phyloP scores from a whole-genome alignment of 2,888 invertebrate genomes.

The Helleia helle region DNA sequence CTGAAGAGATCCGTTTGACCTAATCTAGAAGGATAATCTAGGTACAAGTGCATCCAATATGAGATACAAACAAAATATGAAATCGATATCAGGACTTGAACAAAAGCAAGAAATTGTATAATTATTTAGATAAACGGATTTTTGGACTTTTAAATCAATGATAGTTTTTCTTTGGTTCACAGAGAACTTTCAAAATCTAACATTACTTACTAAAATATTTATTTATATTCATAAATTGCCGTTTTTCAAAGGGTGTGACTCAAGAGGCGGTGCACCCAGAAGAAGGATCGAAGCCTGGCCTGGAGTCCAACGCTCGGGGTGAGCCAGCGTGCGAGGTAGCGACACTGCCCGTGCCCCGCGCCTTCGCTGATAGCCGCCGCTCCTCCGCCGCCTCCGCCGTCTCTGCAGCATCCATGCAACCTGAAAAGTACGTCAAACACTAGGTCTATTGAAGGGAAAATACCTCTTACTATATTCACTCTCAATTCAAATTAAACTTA shows the following conservation, averaged over 20 bases:
- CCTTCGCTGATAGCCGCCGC: slow-evolving; percentile 87
- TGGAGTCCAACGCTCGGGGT: slow-evolving; percentile 25
- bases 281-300: slow-evolving; percentile 60
- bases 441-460: neutral
- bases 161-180: too few species aligned
- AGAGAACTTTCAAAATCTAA: too few species aligned
- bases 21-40: too few species aligned
- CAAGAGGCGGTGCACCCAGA: slow-evolving; percentile 59
- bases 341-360: slow-evolving; percentile 76
- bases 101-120: too few species aligned
- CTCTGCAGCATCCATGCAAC: slow-evolving; percentile 57
- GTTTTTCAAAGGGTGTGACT: slow-evolving; percentile 22
- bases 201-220: too few species aligned
- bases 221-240: neutral
- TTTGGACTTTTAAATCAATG: too few species aligned
- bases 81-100: too few species aligned
- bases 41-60: too few species aligned
- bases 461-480: neutral
- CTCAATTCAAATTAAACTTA: too few species aligned
- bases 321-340: slow-evolving; percentile 76
- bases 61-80: too few species aligned
- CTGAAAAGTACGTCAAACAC: slow-evolving; percentile 63
- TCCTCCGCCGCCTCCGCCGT: slow-evolving; percentile 75
- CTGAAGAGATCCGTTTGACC: too few species aligned
- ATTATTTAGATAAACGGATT: too few species aligned